These are phyloP conservation scores for Nymphicus hollandicus DNA, from an alignment of 2,113 vertebrate genomes.

Conservation along the genomic window DNA sequence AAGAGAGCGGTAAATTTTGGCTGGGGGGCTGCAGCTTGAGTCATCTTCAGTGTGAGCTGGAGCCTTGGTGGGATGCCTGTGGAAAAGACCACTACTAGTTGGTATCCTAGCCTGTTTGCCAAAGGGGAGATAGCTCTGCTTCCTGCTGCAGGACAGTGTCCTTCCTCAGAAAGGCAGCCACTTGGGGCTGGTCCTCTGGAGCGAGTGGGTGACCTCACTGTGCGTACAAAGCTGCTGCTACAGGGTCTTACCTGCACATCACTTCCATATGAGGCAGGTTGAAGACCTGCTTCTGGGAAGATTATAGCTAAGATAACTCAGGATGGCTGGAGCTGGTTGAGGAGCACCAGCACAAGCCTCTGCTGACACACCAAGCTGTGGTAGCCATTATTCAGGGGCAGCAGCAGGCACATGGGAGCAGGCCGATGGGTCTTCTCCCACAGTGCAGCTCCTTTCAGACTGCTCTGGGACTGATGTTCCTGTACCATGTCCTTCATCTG, in stretches of 20 bases:
- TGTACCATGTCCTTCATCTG: fast-evolving
- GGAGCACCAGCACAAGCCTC: background rate
- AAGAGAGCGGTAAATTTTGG: constrained; percentile 61
- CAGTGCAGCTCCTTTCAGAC: background rate
- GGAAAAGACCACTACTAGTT: fast-evolving
- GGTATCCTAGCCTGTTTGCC: background rate
- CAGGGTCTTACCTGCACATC: background rate
- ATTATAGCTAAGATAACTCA: background rate
- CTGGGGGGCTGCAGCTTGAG: background rate
- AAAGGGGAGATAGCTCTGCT: background rate
- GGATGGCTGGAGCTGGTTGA: background rate
- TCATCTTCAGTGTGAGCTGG: background rate
- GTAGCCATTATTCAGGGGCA: background rate
- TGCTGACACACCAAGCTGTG: background rate
- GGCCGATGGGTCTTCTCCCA: background rate
- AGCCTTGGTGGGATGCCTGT: background rate
- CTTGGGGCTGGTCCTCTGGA: background rate
- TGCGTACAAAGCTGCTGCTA: background rate
- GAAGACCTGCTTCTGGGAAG: background rate
- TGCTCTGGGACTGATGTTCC: background rate
- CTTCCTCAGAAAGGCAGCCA: background rate
- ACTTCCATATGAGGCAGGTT: background rate
- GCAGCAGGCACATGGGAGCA: background rate
- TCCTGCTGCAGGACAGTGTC: background rate
- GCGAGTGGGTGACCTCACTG: fast-evolving